Conservation (phyloP, 2,113 vertebrate genomes). For the Pseudorasbora parva region DNA sequence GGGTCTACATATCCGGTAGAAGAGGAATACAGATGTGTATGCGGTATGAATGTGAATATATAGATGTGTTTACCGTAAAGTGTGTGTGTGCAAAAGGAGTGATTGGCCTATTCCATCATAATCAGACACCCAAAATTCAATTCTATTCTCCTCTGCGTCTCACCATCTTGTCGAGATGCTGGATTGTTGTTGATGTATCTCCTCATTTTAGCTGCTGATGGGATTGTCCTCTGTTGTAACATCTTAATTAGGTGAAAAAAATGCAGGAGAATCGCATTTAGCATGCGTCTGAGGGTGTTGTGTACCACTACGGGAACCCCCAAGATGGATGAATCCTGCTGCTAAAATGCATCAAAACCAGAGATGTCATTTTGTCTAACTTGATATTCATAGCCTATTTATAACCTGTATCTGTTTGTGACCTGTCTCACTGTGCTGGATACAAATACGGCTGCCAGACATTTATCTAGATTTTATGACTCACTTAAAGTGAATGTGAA, state of each 20-base stretch:
- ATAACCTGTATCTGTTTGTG: slow-evolving; percentile 34
- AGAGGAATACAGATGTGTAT: neutral
- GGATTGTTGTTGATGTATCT: slow-evolving; percentile 47
- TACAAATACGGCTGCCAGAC: slow-evolving; percentile 34
- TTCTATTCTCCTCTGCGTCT: slow-evolving; percentile 48
- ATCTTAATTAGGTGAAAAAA: slow-evolving; percentile 31
- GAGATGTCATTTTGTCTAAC: slow-evolving; percentile 30
- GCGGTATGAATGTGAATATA: slow-evolving; percentile 19
- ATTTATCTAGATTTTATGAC: slow-evolving; percentile 22
- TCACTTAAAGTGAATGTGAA: neutral
- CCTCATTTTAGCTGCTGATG: slow-evolving; percentile 35
- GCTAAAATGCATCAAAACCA: slow-evolving; percentile 30
- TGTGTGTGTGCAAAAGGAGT: slow-evolving; percentile 24
- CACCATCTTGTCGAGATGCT: slow-evolving; percentile 42
- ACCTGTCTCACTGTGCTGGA: slow-evolving; percentile 4
- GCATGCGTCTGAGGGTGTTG: slow-evolving; percentile 12
- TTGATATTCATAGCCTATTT: slow-evolving; percentile 41
- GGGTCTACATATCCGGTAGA: neutral
- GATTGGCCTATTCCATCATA: slow-evolving; percentile 59
- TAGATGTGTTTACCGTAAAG: slow-evolving; percentile 29
- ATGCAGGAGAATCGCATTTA: slow-evolving; percentile 14
- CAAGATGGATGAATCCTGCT: slow-evolving; percentile 13
- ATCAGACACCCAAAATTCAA: slow-evolving; percentile 49
- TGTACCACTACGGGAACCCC: slow-evolving; percentile 6
- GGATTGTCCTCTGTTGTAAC: slow-evolving; percentile 48